Evolutionary conservation across 2,113 vertebrate species (phyloP).

Genomic region (Uria aalge): DNA sequence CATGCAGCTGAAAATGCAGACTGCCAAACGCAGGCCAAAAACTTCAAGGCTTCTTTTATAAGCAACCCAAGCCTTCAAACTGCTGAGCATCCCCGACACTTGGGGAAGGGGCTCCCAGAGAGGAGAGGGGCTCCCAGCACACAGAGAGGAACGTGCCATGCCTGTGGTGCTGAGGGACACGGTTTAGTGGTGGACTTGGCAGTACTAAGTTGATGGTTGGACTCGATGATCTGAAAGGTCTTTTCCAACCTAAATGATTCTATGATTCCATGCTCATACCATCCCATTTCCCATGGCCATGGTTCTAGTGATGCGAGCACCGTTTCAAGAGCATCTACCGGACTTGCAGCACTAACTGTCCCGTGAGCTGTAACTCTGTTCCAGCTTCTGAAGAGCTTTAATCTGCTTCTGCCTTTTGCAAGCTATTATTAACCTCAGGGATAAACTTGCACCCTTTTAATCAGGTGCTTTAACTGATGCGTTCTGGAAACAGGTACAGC

Average conservation of each 20-base stretch:
- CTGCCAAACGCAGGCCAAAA: neutral
- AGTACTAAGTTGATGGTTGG: neutral
- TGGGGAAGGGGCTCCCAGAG: neutral
- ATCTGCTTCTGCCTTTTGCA: slow-evolving; percentile 36
- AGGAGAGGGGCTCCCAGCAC: neutral
- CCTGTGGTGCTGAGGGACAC: neutral
- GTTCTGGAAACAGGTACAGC: neutral
- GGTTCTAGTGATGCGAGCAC: neutral
- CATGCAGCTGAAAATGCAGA: neutral
- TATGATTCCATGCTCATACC: neutral
- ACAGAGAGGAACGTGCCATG: rapidly evolving
- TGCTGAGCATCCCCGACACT: neutral
- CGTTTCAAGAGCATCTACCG: neutral
- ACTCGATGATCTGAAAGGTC: neutral
- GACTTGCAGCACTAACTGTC: neutral
- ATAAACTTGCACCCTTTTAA: slow-evolving; percentile 28
- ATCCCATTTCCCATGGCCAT: rapidly evolving
- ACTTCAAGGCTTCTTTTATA: neutral
- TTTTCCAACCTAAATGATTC: neutral
- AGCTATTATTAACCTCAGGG: slow-evolving; percentile 59
- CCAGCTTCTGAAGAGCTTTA: neutral
- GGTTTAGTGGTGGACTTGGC: neutral
- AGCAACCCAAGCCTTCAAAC: neutral
- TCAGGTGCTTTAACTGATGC: neutral
- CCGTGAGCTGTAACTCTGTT: neutral